phyloP scores from a whole-genome alignment of 2,888 invertebrate species.

The Itoplectis maculator region DNA sequence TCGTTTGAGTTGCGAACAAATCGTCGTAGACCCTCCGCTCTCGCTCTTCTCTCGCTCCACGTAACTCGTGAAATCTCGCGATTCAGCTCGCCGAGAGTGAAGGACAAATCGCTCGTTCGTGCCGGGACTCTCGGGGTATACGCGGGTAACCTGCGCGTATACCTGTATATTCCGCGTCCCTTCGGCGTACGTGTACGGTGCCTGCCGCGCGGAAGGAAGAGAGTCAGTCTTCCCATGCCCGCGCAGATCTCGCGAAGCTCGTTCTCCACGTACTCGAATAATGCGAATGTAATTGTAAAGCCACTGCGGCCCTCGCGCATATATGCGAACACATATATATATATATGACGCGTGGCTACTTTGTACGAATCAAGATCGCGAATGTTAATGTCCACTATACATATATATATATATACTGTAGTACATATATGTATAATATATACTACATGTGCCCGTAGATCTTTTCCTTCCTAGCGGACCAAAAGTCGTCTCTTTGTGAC shows the following conservation, averaged over 20 bases:
- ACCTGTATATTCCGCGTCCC: not conserved
- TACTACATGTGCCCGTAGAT: slow-evolving; percentile 33
- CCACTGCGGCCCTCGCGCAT: slow-evolving; percentile 9
- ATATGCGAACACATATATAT: slow-evolving; percentile 28
- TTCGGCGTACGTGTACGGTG: slow-evolving; percentile 35
- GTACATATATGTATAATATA: not conserved
- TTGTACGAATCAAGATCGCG: slow-evolving; percentile 57
- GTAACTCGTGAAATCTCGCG: slow-evolving; percentile 64
- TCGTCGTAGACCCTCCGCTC: slow-evolving; percentile 47
- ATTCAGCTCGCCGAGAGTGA: slow-evolving; percentile 61
- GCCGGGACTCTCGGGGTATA: slow-evolving; percentile 60
- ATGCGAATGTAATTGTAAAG: slow-evolving; percentile 53
- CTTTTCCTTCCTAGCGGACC: not conserved
- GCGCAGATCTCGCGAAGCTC: slow-evolving; percentile 30
- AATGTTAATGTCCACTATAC: slow-evolving; percentile 31
- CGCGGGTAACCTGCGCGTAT: slow-evolving; percentile 22
- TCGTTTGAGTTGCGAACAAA: slow-evolving; percentile 61
- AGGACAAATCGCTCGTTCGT: slow-evolving; percentile 72
- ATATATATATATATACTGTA: slow-evolving; percentile 59
- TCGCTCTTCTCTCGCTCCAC: slow-evolving; percentile 32
- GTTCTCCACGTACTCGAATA: slow-evolving; percentile 4
- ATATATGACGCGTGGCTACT: slow-evolving; percentile 46
- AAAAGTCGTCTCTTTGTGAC: not conserved
- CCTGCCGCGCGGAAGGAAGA: slow-evolving; percentile 31
- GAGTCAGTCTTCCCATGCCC: slow-evolving; percentile 40